Evolutionary conservation across 2,888 invertebrate genomes (phyloP), one percentile per base, ranked within the genome.

Genomic region (Digitonthophagus gazella): DNA sequence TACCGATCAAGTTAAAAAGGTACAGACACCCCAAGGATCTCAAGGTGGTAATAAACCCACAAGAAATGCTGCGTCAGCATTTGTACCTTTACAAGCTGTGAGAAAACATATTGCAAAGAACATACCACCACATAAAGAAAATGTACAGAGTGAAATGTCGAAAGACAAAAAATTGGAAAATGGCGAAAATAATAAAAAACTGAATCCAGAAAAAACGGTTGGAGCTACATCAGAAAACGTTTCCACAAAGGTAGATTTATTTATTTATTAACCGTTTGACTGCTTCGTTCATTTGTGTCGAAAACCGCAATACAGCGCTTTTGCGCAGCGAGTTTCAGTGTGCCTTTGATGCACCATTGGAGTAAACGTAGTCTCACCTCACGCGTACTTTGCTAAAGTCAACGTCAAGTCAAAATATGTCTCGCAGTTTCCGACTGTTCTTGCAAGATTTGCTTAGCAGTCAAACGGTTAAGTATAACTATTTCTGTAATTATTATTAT

Each of bases 101-200:
- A 18, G 61, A 6, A 61, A 61, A 11, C 61, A 61, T 8, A 11
- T 66, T 28, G 28, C 22, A 3, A 20, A 65, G 56, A 15, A 58
- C 19, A 20, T 22, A 4, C 55, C 64, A 15, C 20, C 66, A 61
- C 70, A 74, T 3, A 57, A 67, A 66, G 63, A 15, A 55, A 57
- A 65, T 68, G 15, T 18, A 19, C 11, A 64, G 58, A 57, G 67
- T 69, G 11, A 44, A 3, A n/a, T n/a, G n/a, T n/a, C n/a, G n/a
- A n/a, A n/a, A n/a, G 66, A 73, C 28, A 1, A 44, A 3, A 3
- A 11, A 8, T 44, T 44, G 28, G 11, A 44, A 11, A 44, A 44
- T 1, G 28, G 28, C 3, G 28, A 44, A 11, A 44, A 44, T 8
- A 44, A 44, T 44, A 44, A 44, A 44, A 22, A 22, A 22, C 28